These are phyloP conservation scores for Acrocyrtus sp. DNA, from an alignment of 2,888 invertebrate genomes.

Conservation along the genomic window DNA sequence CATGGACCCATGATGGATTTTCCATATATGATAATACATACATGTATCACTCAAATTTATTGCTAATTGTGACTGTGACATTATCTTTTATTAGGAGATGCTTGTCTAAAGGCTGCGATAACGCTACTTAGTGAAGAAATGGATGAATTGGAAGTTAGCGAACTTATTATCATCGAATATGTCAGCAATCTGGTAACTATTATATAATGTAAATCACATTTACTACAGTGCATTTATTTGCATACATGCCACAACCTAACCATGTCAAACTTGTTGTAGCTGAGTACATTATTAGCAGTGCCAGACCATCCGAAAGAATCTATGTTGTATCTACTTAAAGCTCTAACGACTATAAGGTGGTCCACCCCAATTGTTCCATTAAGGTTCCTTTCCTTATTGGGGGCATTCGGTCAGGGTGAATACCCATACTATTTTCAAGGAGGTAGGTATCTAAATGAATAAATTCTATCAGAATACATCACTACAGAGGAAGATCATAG, in stretches of 20 bases:
- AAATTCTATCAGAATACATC: not conserved
- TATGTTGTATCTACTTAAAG: conserved; percentile 59
- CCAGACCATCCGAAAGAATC: conserved; percentile 62
- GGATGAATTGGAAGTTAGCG: conserved; percentile 54
- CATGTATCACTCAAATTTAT: no score
- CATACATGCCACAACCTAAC: no score
- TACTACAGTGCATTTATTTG: no score
- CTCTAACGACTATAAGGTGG: conserved; percentile 55
- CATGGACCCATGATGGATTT: no score
- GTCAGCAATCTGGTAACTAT: conserved; percentile 57
- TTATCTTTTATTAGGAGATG: no score
- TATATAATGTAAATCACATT: no score
- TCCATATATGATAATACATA: no score
- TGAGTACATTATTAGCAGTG: conserved; percentile 58
- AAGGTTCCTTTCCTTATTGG: conserved; percentile 54
- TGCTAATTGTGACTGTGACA: no score
- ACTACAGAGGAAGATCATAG: not conserved
- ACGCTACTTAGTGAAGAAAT: conserved; percentile 68
- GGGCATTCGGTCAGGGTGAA: conserved; percentile 81
- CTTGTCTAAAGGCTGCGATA: conserved; percentile 90
- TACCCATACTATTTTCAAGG: conserved; percentile 88
- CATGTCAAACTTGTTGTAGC: no score
- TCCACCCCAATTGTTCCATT: conserved; percentile 49
- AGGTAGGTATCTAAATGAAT: conserved; percentile 71
- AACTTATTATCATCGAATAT: conserved; percentile 51